Evolutionary conservation across 2,113 vertebrate genomes (phyloP).

Genomic region (Ptilonorhynchus violaceus): DNA sequence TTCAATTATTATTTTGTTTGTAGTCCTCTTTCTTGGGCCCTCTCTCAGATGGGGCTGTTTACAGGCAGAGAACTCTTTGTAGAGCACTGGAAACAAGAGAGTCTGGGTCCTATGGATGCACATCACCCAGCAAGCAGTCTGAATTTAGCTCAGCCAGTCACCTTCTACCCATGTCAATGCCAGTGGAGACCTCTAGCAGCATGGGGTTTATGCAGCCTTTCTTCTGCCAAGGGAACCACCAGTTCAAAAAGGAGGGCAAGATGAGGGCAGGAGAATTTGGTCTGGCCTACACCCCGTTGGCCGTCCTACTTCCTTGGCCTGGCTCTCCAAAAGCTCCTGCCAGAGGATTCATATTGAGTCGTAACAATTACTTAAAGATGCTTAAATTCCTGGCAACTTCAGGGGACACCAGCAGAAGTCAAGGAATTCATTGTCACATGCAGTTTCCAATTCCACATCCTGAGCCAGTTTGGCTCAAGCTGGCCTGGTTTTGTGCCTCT

Average conservation of each 20-base stretch:
- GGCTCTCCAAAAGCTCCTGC: not conserved
- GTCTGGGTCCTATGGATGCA: not conserved
- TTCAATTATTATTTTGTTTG: not conserved
- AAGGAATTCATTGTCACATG: not conserved
- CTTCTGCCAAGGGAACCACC: not conserved
- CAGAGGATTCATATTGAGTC: constrained; percentile 31
- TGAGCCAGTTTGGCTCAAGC: constrained; percentile 25
- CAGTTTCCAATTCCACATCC: not conserved
- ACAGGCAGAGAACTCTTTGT: not conserved
- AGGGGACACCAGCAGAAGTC: not conserved
- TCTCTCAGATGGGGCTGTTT: not conserved
- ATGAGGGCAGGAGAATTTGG: not conserved
- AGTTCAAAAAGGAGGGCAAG: not conserved
- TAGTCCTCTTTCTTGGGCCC: not conserved
- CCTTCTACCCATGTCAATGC: not conserved
- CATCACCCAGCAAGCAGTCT: not conserved
- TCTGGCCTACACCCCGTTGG: not conserved
- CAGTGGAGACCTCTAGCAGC: not conserved
- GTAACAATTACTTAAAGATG: constrained; percentile 56
- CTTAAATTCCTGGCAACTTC: constrained; percentile 38
- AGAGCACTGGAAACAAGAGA: not conserved
- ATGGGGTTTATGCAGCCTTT: not conserved
- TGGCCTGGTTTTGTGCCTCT: not conserved
- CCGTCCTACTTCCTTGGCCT: constrained; percentile 12
- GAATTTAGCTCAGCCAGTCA: not conserved